phyloP scores from a whole-genome alignment of 2,797 vertebrate genomes.

The Fratercula arctica region DNA sequence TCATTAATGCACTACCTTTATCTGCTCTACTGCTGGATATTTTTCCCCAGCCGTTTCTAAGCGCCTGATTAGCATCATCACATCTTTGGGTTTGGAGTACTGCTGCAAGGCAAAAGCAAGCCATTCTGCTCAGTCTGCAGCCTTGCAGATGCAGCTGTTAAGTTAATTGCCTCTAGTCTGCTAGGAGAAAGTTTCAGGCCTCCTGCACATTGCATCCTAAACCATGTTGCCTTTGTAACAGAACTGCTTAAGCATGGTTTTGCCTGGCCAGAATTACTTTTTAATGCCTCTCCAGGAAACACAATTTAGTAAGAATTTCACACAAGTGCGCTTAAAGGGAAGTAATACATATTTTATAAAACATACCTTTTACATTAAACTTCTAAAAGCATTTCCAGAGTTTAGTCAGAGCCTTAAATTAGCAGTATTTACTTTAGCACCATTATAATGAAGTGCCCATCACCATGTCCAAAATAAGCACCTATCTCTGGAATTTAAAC shows the following conservation, averaged over 20 bases:
- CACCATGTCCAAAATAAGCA: slow-evolving; percentile 65
- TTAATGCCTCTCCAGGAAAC: slow-evolving; percentile 56
- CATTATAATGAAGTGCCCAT: slow-evolving; percentile 50
- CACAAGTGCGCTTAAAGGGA: slow-evolving; percentile 41
- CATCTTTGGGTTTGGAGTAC: not conserved
- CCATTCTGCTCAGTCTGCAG: not conserved
- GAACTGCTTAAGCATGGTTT: not conserved
- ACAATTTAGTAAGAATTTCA: slow-evolving; percentile 55
- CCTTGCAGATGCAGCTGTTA: slow-evolving; percentile 3
- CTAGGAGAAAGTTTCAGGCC: not conserved
- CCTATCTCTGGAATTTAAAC: slow-evolving; percentile 50
- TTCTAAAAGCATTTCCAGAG: slow-evolving; percentile 53
- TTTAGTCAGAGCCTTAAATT: slow-evolving; percentile 52
- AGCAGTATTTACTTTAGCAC: slow-evolving; percentile 60
- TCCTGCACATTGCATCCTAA: not conserved
- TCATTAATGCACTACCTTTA: not conserved
- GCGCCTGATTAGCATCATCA: not conserved
- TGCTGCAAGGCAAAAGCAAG: slow-evolving; percentile 5
- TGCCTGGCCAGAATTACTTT: slow-evolving; percentile 2
- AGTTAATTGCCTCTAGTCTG: slow-evolving; percentile 3
- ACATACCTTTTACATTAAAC: slow-evolving; percentile 48
- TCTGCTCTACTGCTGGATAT: not conserved
- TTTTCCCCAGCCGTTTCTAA: not conserved
- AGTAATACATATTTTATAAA: slow-evolving; percentile 48
- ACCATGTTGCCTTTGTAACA: not conserved